A percentile compares a stretch with the other conserved stretches of the same genome.
phyloP scores from a whole-genome alignment of 1,140 invertebrate species.

The Battus philenor region DNA sequence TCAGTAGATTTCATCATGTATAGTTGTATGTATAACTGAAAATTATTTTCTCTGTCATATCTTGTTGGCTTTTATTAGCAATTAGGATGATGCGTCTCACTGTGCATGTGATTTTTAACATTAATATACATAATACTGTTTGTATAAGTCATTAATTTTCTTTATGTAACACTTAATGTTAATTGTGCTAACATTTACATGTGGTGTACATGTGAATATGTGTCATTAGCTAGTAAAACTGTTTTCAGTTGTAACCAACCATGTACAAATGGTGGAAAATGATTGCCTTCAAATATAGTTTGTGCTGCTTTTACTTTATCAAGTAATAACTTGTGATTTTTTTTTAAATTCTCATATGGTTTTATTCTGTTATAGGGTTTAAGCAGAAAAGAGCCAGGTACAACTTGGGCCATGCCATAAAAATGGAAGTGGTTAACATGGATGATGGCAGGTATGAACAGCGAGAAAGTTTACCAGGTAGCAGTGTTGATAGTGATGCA shows the following conservation, averaged over 20 bases:
- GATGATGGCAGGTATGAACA: conserved; percentile 58
- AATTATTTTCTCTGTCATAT: too few relatives aligned
- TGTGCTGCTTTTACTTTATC: conserved; percentile 24
- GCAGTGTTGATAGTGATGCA: conserved; percentile 52
- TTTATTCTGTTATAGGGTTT: conserved; percentile 57
- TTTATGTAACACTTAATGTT: not conserved
- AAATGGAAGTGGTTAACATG: conserved; percentile 63
- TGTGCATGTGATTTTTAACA: too few relatives aligned
- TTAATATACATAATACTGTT: conserved; percentile 40
- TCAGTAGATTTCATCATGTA: conserved; percentile 12
- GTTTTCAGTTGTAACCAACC: too few relatives aligned
- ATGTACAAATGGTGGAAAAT: conserved; percentile 63
- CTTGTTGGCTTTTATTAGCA: too few relatives aligned
- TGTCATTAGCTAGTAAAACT: not conserved
- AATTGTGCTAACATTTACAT: not conserved
- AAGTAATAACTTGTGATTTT: too few relatives aligned
- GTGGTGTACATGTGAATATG: not conserved
- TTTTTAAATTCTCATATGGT: conserved; percentile 20
- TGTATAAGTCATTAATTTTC: conserved; percentile 19
- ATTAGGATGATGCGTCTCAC: too few relatives aligned
- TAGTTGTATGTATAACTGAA: conserved; percentile 2
- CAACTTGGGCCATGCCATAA: conserved; percentile 66
- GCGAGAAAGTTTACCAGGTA: conserved; percentile 49
- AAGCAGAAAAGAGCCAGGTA: conserved; percentile 44
- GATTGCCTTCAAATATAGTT: conserved; percentile 45